phyloP scores from a whole-genome alignment of 2,888 invertebrate genomes.

The Cephus rjabovi region DNA sequence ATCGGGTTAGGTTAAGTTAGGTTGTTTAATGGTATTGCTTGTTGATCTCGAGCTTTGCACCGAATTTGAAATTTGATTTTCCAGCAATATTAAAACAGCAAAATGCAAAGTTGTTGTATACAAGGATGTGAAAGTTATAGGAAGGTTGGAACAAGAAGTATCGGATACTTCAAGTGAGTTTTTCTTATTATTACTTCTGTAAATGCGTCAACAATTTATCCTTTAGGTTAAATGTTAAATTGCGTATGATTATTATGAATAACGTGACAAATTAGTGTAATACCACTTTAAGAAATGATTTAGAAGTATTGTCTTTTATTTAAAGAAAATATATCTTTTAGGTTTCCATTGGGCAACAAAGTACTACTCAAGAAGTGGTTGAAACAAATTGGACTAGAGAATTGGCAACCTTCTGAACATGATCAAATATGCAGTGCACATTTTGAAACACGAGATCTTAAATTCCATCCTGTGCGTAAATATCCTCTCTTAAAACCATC shows the following conservation, averaged over 20 bases:
- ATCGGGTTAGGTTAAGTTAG: background rate
- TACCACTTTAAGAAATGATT: conserved; percentile 1
- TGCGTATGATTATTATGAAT: background rate
- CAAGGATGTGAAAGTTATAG: conserved; percentile 30
- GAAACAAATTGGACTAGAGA: conserved; percentile 22
- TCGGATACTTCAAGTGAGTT: conserved; percentile 34
- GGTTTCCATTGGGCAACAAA: conserved; percentile 34
- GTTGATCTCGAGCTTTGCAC: background rate
- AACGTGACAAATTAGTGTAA: background rate
- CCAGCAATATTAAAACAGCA: background rate
- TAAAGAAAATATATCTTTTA: conserved; percentile 14
- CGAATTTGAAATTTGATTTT: background rate
- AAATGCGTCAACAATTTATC: conserved; percentile 7
- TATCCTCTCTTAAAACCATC: conserved; percentile 27
- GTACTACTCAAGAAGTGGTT: conserved; percentile 32
- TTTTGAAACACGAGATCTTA: conserved; percentile 29
- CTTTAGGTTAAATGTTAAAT: conserved; percentile 10
- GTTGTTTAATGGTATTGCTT: background rate
- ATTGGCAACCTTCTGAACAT: conserved; percentile 22
- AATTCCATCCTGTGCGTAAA: conserved; percentile 10
- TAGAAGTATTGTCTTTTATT: conserved; percentile 8
- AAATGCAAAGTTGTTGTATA: conserved; percentile 32
- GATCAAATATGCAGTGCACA: conserved; percentile 36
- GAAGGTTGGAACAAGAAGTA: conserved; percentile 17
- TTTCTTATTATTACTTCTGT: background rate